Conservation (phyloP, 2,888 invertebrate genomes). For the Drosophila acutilabella region DNA sequence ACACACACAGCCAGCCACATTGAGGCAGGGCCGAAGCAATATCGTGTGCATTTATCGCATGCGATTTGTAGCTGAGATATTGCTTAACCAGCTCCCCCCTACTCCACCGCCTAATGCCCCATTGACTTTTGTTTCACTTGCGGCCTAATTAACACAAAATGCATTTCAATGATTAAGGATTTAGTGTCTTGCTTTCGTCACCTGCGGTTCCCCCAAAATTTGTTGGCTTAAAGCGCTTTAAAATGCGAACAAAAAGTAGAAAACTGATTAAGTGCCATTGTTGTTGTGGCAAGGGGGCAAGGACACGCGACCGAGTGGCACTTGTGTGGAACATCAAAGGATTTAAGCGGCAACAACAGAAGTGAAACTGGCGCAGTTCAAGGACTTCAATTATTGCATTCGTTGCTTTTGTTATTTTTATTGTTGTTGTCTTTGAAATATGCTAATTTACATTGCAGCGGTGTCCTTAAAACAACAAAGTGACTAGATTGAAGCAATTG, state of each 20-base stretch:
- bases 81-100: not conserved
- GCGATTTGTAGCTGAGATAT: conserved; percentile 40
- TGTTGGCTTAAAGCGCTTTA: conserved; percentile 33
- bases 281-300: conserved; percentile 35
- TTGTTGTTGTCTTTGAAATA: conserved; percentile 71
- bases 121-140: conserved; percentile 51
- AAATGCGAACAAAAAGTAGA: conserved; percentile 13
- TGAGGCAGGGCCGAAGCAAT: conserved; percentile 68
- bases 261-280: conserved; percentile 67
- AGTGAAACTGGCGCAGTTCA: conserved; percentile 73
- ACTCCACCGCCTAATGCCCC: conserved; percentile 6
- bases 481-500: conserved; percentile 61
- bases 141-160: conserved; percentile 65
- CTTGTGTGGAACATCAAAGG: conserved; percentile 80
- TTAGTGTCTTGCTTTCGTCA: conserved; percentile 40
- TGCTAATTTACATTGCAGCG: conserved; percentile 73
- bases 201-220: conserved; percentile 35
- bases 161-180: conserved; percentile 52
- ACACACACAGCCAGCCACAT: conserved; percentile 54
- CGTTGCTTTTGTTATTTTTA: conserved; percentile 46
- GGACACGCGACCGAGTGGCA: conserved; percentile 75
- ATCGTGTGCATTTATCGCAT: conserved; percentile 66
- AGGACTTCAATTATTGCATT: conserved; percentile 80
- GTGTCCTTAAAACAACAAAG: conserved; percentile 44
- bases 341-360: conserved; percentile 63